These are phyloP conservation scores for Pipa parva DNA, from an alignment of 2,113 vertebrate species.

Conservation along the genomic window DNA sequence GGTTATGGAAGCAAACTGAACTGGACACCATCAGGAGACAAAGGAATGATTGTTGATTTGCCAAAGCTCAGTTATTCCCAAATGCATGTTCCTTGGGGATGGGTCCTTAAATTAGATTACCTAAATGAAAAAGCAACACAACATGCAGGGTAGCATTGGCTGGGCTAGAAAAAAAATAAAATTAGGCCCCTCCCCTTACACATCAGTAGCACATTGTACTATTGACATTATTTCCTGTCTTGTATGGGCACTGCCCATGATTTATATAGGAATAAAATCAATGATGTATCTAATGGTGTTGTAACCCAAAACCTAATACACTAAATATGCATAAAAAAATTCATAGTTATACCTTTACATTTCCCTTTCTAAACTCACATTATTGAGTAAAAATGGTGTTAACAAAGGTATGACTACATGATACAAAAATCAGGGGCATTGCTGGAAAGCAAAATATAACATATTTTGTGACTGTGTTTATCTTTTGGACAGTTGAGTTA, in stretches of 20 bases:
- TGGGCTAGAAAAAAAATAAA: background rate
- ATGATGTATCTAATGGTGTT: too few relatives aligned
- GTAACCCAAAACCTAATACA: too few relatives aligned
- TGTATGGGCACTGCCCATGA: background rate
- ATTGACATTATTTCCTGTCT: background rate
- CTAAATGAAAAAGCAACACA: conserved; percentile 39
- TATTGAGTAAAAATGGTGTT: too few relatives aligned
- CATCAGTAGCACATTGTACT: background rate
- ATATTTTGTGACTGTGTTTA: too few relatives aligned
- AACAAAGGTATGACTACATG: too few relatives aligned
- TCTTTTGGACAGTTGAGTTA: too few relatives aligned
- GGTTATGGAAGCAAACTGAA: conserved; percentile 67
- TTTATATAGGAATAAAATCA: background rate
- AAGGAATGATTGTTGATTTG: conserved; percentile 67
- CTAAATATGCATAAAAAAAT: too few relatives aligned
- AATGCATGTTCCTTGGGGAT: conserved; percentile 84
- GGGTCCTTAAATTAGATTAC: conserved; percentile 73
- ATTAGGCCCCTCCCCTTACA: background rate
- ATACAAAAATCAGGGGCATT: too few relatives aligned
- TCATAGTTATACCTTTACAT: too few relatives aligned
- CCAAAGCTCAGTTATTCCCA: conserved; percentile 65
- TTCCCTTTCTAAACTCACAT: too few relatives aligned
- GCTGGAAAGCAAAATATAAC: too few relatives aligned
- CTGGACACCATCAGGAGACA: conserved; percentile 65
- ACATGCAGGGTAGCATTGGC: background rate